Evolutionary conservation across 2,113 vertebrate species (phyloP), one percentile per base, ranked within the genome.

Genomic region (Nymphicus hollandicus): DNA sequence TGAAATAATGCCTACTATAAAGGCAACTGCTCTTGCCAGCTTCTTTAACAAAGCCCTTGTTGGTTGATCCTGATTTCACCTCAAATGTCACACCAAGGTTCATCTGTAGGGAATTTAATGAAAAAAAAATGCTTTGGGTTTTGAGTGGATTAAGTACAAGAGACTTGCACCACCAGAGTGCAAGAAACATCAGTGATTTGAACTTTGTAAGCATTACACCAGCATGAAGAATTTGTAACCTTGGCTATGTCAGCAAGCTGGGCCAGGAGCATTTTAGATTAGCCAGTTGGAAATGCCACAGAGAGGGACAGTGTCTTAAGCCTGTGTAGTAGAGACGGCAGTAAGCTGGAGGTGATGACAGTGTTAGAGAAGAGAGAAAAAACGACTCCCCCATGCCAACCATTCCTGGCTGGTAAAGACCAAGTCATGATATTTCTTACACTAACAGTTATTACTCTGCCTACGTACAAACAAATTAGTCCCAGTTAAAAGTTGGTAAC

Each of bases 1-100:
- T 93, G 64, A 96, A 96, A 93, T 80, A 93, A 68, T 74, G 24
- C 17, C 47, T 81, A 23, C 39, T 53, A 82, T 91, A 91, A 93
- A 93, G 49, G 28, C n/a, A 95, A 68, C 43, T 64, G 58, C 28
- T 89, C 41, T 69, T 85, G 53, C 25, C 47, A 88, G 52, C 43
- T 92, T 70, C 71, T 88, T 95, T 91, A 84, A 81, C 55, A 61
- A 89, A 69, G 55, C 41, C 44, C 44, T n/a, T 58, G 55, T 23
- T 86, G 25, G 19, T 16, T 95, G 87, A 88, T 90, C 50, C 55
- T 71, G 47, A 50, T 86, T 89, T 94, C 88, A 71, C 72, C 37
- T 92, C 52, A 88, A 63, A 92, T 61, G 71, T 86, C 86, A 93
- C n/a, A 81, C 5, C 13, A 82, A 90, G 44, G 86, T 60, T 23